These are phyloP conservation scores for Leucosticte australis DNA, from an alignment of 2,113 vertebrate species.

Conservation along the genomic window DNA sequence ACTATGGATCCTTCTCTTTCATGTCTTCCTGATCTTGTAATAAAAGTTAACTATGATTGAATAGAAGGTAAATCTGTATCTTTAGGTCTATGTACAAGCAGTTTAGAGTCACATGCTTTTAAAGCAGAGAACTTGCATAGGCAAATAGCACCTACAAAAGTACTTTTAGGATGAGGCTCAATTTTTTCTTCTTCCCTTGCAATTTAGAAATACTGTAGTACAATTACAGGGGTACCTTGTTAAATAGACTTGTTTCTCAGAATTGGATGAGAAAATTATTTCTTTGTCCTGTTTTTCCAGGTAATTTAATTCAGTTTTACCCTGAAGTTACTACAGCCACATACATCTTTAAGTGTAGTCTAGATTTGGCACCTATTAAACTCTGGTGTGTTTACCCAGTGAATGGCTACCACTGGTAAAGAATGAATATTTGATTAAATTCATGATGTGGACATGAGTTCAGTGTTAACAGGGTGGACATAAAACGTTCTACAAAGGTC, in stretches of 20 bases:
- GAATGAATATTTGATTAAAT: neutral
- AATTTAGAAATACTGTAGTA: neutral
- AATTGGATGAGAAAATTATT: neutral
- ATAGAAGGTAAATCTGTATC: neutral
- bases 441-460: neutral
- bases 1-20: neutral
- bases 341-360: neutral
- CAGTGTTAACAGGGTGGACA: neutral
- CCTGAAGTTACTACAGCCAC: neutral
- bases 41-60: neutral
- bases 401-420: neutral
- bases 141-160: neutral
- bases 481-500: neutral
- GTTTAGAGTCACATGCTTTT: neutral
- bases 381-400: neutral
- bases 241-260: neutral
- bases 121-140: neutral
- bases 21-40: neutral
- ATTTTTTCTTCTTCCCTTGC: neutral
- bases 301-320: neutral
- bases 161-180: neutral
- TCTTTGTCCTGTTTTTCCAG: neutral
- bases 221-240: neutral
- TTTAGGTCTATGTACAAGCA: neutral
- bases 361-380: neutral